Evolutionary conservation across 1,140 invertebrate species (phyloP).

Genomic region (Physella acuta): DNA sequence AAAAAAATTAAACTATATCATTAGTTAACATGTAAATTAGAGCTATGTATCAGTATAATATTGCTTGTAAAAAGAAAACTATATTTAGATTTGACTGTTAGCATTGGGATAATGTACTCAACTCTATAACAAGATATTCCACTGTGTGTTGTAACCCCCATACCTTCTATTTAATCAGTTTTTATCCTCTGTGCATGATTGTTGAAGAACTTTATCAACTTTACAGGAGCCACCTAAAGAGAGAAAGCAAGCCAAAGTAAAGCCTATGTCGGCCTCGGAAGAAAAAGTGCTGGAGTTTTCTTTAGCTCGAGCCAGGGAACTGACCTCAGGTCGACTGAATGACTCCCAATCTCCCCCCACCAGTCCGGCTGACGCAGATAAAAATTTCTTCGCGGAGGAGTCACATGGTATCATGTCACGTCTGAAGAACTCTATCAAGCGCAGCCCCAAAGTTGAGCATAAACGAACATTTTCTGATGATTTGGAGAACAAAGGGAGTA

Average conservation of each 20-base stretch:
- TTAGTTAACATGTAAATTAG: no score
- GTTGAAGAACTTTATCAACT: neutral
- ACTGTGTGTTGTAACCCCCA: no score
- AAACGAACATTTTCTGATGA: slow-evolving; percentile 63
- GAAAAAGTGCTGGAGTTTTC: slow-evolving; percentile 90
- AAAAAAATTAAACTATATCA: no score
- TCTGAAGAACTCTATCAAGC: slow-evolving; percentile 71
- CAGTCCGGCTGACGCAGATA: slow-evolving; percentile 21
- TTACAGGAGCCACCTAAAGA: slow-evolving; percentile 17
- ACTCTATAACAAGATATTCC: no score
- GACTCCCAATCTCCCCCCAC: slow-evolving; percentile 27
- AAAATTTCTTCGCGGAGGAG: slow-evolving; percentile 33
- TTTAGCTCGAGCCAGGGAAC: slow-evolving; percentile 89
- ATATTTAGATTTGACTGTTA: no score
- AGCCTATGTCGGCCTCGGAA: slow-evolving; percentile 91
- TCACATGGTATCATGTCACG: slow-evolving; percentile 78
- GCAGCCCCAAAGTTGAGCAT: slow-evolving; percentile 48
- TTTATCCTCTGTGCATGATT: no score
- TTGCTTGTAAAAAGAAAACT: no score
- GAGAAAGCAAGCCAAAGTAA: slow-evolving; percentile 65
- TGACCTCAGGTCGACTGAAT: slow-evolving; percentile 64
- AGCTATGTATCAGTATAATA: no score
- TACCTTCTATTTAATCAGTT: no score
- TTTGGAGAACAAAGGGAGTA: slow-evolving; percentile 42
- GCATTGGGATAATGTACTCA: no score